Conservation (phyloP, 2,113 vertebrate species). For the Falco punctatus region DNA sequence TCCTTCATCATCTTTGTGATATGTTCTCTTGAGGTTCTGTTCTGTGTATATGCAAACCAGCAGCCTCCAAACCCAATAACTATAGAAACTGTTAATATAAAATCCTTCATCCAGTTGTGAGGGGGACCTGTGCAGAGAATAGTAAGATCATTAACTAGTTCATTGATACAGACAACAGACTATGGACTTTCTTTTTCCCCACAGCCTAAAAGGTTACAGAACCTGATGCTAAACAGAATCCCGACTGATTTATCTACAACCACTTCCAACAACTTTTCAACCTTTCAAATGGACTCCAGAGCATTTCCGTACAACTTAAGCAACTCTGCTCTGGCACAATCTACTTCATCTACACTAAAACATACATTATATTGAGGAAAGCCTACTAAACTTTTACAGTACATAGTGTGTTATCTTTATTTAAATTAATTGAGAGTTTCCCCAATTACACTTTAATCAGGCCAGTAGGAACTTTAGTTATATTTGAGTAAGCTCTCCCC, state of each 20-base stretch:
- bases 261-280: background rate
- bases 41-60: constrained; percentile 98
- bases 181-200: background rate
- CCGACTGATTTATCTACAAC: background rate
- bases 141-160: background rate
- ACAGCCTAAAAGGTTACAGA: background rate
- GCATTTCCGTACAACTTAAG: background rate
- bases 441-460: background rate
- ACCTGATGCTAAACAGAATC: background rate
- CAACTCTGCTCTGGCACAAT: background rate
- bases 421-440: background rate
- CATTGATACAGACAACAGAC: background rate
- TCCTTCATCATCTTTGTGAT: constrained; percentile 99
- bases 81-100: constrained; percentile 93
- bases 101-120: constrained; percentile 99
- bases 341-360: background rate
- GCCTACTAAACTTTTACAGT: background rate
- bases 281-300: background rate
- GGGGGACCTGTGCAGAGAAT: constrained; percentile 83
- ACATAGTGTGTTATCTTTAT: background rate
- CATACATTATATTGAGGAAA: background rate
- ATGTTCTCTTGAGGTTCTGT: constrained; percentile 95
- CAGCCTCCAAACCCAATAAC: constrained; percentile 96
- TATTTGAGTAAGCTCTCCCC: background rate
- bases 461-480: background rate